Evolutionary conservation across 2,113 vertebrate species (phyloP).

Genomic region (Lepisosteus osseus): DNA sequence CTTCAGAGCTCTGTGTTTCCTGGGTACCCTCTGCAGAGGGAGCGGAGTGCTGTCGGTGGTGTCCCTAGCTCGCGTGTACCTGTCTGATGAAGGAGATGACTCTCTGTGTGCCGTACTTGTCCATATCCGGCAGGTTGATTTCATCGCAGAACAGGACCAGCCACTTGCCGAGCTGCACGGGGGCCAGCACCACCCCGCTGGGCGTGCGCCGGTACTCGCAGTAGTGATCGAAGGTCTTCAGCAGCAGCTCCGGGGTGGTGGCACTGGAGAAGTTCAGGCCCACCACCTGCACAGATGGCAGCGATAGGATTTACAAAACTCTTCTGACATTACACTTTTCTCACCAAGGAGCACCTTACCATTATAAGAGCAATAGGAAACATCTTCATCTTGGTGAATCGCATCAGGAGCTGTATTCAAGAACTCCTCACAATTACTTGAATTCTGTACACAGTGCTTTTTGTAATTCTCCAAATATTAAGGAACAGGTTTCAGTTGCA

Average conservation of each 20-base stretch:
- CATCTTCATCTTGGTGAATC: too few species aligned
- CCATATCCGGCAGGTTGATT: conserved; percentile 98
- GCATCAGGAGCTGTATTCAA: too few species aligned
- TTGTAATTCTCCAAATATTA: too few species aligned
- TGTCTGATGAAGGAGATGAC: conserved; percentile 98
- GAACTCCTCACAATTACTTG: too few species aligned
- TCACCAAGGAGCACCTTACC: too few species aligned
- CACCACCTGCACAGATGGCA: conserved; percentile 76
- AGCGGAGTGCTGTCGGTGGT: too few species aligned
- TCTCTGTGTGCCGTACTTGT: conserved; percentile 95
- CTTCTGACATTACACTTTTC: too few species aligned
- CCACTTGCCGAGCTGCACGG: conserved; percentile 96
- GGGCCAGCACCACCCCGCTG: conserved; percentile 92
- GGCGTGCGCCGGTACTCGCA: conserved; percentile 95
- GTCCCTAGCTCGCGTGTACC: conserved; percentile 51
- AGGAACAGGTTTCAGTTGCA: too few species aligned
- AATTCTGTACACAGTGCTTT: too few species aligned
- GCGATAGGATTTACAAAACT: background rate
- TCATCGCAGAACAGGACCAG: conserved; percentile 96
- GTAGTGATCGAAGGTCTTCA: conserved; percentile 99
- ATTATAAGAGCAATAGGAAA: too few species aligned
- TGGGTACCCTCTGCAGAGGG: too few species aligned
- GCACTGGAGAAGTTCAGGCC: conserved; percentile 97
- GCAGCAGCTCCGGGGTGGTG: conserved; percentile 90
- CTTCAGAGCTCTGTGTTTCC: too few species aligned